Percentiles rank a stretch among this genome's conserved stretches.
phyloP scores from a whole-genome alignment of 2,113 vertebrate genomes.

The Harpagus bidentatus region DNA sequence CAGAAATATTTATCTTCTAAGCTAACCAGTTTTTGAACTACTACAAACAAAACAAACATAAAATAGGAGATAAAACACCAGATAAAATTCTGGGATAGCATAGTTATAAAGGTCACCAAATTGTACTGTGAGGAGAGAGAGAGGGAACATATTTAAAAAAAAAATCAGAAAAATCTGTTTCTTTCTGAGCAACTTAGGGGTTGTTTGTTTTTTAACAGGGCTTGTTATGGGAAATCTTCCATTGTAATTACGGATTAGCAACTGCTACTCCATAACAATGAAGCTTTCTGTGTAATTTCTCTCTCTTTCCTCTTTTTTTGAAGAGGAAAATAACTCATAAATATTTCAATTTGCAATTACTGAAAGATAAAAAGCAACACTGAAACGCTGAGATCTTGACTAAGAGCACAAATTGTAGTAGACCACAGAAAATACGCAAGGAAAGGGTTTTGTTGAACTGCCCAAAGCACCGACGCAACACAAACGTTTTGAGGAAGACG shows the following conservation, averaged over 20 bases:
- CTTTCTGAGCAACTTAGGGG: background rate
- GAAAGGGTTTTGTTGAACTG: background rate
- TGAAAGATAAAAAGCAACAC: background rate
- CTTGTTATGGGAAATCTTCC: background rate
- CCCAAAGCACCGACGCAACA: background rate
- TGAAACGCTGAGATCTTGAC: background rate
- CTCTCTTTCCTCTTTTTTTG: background rate
- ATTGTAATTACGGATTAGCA: background rate
- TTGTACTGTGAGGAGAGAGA: background rate
- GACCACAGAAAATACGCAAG: background rate
- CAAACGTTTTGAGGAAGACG: background rate
- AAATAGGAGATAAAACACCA: background rate
- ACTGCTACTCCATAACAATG: background rate
- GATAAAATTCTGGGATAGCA: background rate
- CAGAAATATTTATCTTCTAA: background rate
- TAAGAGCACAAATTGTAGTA: background rate
- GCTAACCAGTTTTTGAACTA: background rate
- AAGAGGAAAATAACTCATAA: background rate
- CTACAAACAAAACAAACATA: background rate
- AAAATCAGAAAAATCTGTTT: background rate
- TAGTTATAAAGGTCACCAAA: background rate
- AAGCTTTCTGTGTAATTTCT: background rate
- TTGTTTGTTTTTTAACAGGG: background rate
- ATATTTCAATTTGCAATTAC: background rate
- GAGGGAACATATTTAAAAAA: background rate